Percentiles rank a stretch among this genome's conserved stretches.
phyloP scores from a whole-genome alignment of 2,113 vertebrate genomes.

The Reinhardtius hippoglossoides region DNA sequence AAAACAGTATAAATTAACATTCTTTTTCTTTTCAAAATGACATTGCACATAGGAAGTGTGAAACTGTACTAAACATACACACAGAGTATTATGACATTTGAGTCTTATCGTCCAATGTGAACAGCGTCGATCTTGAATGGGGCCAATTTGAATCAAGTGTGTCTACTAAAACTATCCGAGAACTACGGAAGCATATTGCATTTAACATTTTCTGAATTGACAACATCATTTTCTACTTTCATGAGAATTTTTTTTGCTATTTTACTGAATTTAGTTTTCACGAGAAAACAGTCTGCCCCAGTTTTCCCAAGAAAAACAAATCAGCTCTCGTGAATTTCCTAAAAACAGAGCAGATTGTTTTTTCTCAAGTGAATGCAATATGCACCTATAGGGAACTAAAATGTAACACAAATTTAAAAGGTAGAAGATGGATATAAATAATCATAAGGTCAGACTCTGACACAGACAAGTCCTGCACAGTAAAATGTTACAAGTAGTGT shows the following conservation, averaged over 20 bases:
- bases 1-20: conserved; percentile 82
- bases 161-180: too few relatives aligned
- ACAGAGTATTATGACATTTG: conserved; percentile 28
- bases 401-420: not conserved
- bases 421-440: not conserved
- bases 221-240: not conserved
- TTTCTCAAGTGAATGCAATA: too few relatives aligned
- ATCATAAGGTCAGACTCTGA: not conserved
- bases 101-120: not conserved
- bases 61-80: conserved; percentile 65
- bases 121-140: conserved; percentile 1
- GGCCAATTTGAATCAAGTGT: not conserved
- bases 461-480: conserved; percentile 15
- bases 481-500: not conserved
- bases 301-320: too few relatives aligned
- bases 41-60: conserved; percentile 79
- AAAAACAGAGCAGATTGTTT: too few relatives aligned
- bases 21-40: conserved; percentile 67
- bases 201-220: too few relatives aligned
- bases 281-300: too few relatives aligned
- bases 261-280: not conserved
- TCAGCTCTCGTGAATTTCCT: too few relatives aligned
- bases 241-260: not conserved
- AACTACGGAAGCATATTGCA: too few relatives aligned
- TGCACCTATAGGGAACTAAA: not conserved